Evolutionary conservation across 2,113 vertebrate species (phyloP).

Genomic region (Pelmatolapia mariae): DNA sequence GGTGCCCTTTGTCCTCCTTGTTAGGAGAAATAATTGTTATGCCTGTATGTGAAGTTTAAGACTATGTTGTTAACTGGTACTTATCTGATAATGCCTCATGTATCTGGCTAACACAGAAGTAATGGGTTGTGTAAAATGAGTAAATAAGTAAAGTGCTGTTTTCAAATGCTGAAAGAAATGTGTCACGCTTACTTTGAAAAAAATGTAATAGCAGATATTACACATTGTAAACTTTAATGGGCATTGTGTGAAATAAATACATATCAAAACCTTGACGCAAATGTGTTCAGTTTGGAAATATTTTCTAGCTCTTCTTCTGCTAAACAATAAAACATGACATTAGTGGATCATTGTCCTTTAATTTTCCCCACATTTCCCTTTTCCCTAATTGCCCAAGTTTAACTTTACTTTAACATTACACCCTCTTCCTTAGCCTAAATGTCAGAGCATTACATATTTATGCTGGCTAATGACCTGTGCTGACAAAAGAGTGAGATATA

Average conservation of each 20-base stretch:
- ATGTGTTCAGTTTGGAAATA: not conserved
- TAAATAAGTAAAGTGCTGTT: not conserved
- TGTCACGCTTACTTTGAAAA: not conserved
- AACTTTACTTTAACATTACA: not conserved
- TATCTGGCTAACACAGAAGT: not conserved
- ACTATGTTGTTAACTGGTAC: not conserved
- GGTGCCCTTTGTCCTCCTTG: not conserved
- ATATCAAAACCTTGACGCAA: not conserved
- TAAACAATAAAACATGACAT: not conserved
- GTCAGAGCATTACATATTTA: conserved; percentile 39
- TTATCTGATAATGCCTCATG: not conserved
- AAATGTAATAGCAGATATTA: not conserved
- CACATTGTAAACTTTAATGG: not conserved
- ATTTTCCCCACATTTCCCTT: not conserved
- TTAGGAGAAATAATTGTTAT: not conserved
- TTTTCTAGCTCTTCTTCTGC: not conserved
- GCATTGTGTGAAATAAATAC: not conserved
- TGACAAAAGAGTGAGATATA: conserved; percentile 28
- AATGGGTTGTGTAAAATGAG: not conserved
- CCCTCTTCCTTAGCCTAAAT: conserved; percentile 9
- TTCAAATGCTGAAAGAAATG: not conserved
- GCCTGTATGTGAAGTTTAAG: not conserved
- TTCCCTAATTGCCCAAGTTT: not conserved
- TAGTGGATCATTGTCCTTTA: not conserved
- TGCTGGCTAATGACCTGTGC: conserved; percentile 48